Evolutionary conservation across 2,888 invertebrate genomes (phyloP), one percentile per base, ranked within the genome.

Genomic region (Lasioglossum lativentre): DNA sequence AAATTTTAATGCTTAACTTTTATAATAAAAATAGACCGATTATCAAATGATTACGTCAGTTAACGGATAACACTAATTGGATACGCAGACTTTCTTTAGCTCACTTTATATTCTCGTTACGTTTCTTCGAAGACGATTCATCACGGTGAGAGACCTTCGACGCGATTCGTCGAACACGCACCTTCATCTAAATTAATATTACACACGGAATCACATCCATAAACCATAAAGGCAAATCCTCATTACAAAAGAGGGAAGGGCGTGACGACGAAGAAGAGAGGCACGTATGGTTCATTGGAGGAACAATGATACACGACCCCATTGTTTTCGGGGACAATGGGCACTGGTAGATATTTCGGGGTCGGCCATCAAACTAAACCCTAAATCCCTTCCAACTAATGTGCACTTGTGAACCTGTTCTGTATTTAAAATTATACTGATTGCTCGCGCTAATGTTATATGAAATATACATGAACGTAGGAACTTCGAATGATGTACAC

Each of bases 251-350:
- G 72, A 74, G 78, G 78, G 77, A 81, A 80, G 83, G 78, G 83
- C 70, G 78, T 80, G 82, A 81, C 83, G 42, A 82, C 52, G 78
- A 81, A 82, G 74, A 84, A 86, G 83, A 83, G 52, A 68, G 85
- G 71, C 79, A 63, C 72, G 82, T 71, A 76, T 75, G 75, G 66
- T 78, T 86, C 88, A 74, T 83, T 89, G 89, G 88, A 82, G 80
- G 87, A 89, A 93, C 93, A 92, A 93, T 91, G 93, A 92, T 91
- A 91, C 92, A 91, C 86, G 89, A 70, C 77, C 75, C 91, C 88
- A 93, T 93, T 93, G 93, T 92, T 88, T 88, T 79, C 82, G 80
- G 88, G 88, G 90, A 93, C 93, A 93, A 93, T 93, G 80, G 76
- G 56, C 23, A 19, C 38, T 68, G 23, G 23, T 1, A 38, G 38